These are phyloP conservation scores for Neopipo cinnamomea DNA, from an alignment of 2,113 vertebrate genomes.

Conservation along the genomic window DNA sequence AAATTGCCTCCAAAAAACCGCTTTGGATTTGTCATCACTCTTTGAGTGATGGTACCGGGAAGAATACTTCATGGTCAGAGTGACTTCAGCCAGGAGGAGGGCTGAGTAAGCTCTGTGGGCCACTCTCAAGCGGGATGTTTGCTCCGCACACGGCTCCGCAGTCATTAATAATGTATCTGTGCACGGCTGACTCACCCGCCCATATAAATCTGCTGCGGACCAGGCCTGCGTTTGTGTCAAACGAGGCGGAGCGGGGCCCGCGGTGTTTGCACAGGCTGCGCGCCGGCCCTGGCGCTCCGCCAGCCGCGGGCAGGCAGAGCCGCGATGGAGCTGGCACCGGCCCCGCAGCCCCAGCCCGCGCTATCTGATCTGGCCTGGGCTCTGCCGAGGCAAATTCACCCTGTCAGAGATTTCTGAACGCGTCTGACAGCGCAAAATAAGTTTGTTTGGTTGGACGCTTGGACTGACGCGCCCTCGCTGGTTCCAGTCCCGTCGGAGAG, in stretches of 20 bases:
- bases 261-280: not conserved
- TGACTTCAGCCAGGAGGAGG: not conserved
- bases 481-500: accelerated
- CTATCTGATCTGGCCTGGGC: not conserved
- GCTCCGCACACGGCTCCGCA: accelerated
- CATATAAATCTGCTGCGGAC: not conserved
- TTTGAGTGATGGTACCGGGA: slow-evolving; percentile 27
- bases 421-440: accelerated
- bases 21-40: slow-evolving; percentile 34
- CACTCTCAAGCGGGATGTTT: accelerated
- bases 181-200: not conserved
- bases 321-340: not conserved
- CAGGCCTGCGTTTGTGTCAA: not conserved
- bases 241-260: not conserved
- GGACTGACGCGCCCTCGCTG: not conserved
- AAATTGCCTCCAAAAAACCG: not conserved
- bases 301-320: not conserved
- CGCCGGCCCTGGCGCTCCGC: not conserved
- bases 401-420: not conserved
- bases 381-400: not conserved
- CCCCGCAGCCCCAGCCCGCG: not conserved
- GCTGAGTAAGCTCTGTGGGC: not conserved
- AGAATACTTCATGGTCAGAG: not conserved
- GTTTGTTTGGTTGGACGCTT: accelerated
- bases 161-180: not conserved